Evolutionary conservation across 2,113 vertebrate species (phyloP), one percentile per base, ranked within the genome.

Genomic region (Conger conger): DNA sequence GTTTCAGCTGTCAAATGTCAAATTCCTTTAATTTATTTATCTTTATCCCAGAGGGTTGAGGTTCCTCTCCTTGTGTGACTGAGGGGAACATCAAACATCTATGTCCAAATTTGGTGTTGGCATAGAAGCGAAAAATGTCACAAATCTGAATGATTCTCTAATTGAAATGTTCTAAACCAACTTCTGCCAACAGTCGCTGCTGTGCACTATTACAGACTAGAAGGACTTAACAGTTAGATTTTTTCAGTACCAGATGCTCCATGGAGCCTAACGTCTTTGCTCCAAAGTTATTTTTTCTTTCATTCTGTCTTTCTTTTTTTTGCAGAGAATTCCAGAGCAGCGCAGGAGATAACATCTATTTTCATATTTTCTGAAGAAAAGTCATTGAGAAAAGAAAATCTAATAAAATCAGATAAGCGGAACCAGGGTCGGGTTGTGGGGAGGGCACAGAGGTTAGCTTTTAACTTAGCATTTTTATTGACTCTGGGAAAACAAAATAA

Each of bases 401-500:
- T 92, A 84, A 90, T 93, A 88, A 27, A 60, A 84, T 33, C 45
- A 84, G 50, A 85, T 91, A 93, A 92, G 91, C 92, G 91, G 93
- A 93, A 90, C 90, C 91, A 94, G 93, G 90, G 81, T 36, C 84
- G 89, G 45, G 50, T 20, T 37, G 76, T 54, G 50, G 91, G 87
- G 91, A 93, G 93, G 93, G 93, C 92, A 90, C 88, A 83, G 89
- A 92, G 94, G 94, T 94, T 94, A 93, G 90, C 89, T 95, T 95
- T 95, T 96, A 98, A 97, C 93, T 96, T 96, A 97, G 97, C 96
- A 96, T 97, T 98, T 99, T 99, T 99, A 99, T 99, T 99, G 97
- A 99, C 98, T 99, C 97, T 95, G 95, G 95, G 96, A 96, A 97
- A 97, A 99, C 97, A 97, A 97, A 99, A 99, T 98, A 97, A 97